Evolutionary conservation across 2,797 vertebrate species (phyloP), one percentile per base, ranked within the genome.

Genomic region (Microctenopoma steveboyesi): DNA sequence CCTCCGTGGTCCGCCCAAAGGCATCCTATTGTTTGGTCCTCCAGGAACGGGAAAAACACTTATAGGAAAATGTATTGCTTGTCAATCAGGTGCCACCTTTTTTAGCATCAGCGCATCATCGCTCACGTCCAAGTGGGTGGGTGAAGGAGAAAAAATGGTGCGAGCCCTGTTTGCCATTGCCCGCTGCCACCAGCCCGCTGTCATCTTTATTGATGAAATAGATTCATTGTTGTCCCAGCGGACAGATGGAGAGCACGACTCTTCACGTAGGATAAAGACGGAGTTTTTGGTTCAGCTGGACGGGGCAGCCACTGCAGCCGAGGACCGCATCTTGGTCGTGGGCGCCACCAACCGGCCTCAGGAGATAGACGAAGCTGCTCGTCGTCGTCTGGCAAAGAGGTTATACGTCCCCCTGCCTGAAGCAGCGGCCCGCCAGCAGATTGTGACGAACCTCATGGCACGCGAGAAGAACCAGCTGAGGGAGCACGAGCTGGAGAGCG

Each of bases 81-180:
- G 97, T 83, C 98, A 99, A 71, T 98, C 98, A 0, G 96, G 97
- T 13, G 97, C 98, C 0, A 99, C 98, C 0, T 99, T 99, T 90
- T 99, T 99, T 42, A 99, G 97, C 89, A 99, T 99, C 83, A 99
- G 98, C 9, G 98, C 98, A 27, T 98, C 98, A 2, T 99, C 97
- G 0, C 92, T 99, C 59, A 99, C 97, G 50, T 99, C 98, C 55
- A 99, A 99, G 27, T 99, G 98, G 97, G 97, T 99, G 15, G 98
- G 98, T 0, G 98, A 99, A 76, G 97, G 98, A 3, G 98, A 99
- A 59, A 99, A 99, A 84, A 98, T 99, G 97, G 98, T 99, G 10
- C 95, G 97, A 3, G 97, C 96, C 0, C 88, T 99, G 77, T 99
- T 99, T 5, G 88, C 96, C 9, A 97, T 99, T 1, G 97, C 97